Evolutionary conservation across 2,113 vertebrate genomes (phyloP).

Genomic region (Sylvicapra grimmia): DNA sequence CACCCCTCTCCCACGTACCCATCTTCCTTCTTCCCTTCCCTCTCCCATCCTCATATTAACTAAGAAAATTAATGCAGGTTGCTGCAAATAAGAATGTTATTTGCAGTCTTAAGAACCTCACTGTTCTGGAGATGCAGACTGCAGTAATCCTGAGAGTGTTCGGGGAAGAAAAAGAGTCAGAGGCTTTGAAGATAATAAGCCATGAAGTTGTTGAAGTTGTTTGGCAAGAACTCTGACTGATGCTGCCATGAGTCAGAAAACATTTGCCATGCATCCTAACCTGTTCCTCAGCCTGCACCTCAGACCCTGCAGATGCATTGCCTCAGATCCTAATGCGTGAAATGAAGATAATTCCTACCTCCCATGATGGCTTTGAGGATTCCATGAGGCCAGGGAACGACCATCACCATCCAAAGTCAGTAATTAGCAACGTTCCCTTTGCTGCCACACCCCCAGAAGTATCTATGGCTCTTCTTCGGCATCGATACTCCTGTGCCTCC

Average conservation of each 20-base stretch:
- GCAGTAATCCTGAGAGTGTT: background rate
- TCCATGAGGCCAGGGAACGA: background rate
- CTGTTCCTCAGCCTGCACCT: background rate
- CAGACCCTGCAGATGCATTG: background rate
- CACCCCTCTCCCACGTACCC: background rate
- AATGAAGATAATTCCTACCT: background rate
- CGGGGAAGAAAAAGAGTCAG: background rate
- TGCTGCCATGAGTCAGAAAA: background rate
- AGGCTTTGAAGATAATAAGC: background rate
- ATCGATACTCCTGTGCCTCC: background rate
- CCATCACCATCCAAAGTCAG: background rate
- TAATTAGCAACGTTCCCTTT: background rate
- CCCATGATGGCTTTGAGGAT: background rate
- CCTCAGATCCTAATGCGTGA: background rate
- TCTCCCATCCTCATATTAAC: background rate
- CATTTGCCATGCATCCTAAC: background rate
- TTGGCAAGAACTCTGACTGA: background rate
- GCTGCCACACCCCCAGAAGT: background rate
- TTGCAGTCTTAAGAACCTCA: background rate
- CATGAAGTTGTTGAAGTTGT: background rate
- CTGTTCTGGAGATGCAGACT: background rate
- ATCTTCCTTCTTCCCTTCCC: background rate
- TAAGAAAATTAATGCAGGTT: background rate
- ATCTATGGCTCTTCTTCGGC: background rate
- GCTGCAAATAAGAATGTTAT: background rate